Evolutionary conservation across 2,797 vertebrate genomes (phyloP).

Genomic region (Sphenodon punctatus): DNA sequence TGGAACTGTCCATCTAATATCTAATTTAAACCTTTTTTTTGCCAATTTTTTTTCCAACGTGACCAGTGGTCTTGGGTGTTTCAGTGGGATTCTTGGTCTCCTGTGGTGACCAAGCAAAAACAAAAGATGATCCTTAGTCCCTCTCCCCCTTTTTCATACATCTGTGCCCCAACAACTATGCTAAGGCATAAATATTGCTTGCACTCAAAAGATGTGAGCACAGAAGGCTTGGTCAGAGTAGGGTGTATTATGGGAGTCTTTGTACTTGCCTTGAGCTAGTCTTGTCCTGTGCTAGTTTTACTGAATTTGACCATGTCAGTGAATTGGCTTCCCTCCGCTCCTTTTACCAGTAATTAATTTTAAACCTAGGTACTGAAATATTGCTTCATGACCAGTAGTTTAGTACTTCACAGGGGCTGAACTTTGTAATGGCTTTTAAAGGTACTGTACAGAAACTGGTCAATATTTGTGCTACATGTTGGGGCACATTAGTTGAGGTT

Average conservation of each 20-base stretch:
- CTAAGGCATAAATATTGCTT: too few species aligned
- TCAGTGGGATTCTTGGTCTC: neutral
- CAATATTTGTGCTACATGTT: neutral
- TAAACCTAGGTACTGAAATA: neutral
- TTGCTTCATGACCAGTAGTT: neutral
- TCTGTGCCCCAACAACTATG: too few species aligned
- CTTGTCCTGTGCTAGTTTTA: neutral
- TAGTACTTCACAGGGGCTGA: too few species aligned
- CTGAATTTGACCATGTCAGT: neutral
- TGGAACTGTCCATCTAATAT: too few species aligned
- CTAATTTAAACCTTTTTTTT: neutral
- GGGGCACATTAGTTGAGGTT: neutral
- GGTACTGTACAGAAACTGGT: neutral
- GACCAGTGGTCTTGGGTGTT: neutral
- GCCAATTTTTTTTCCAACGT: neutral
- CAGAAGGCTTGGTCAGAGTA: too few species aligned
- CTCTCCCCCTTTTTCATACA: too few species aligned
- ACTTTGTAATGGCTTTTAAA: neutral
- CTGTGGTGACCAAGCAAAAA: too few species aligned
- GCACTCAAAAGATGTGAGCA: too few species aligned
- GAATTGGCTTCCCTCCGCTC: too few species aligned
- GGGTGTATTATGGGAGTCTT: neutral
- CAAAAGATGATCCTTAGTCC: too few species aligned
- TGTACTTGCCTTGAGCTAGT: neutral
- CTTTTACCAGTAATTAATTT: neutral